Evolutionary conservation across 2,797 vertebrate genomes (phyloP), one percentile per base, ranked within the genome.

Genomic region (Lithobates pipiens): DNA sequence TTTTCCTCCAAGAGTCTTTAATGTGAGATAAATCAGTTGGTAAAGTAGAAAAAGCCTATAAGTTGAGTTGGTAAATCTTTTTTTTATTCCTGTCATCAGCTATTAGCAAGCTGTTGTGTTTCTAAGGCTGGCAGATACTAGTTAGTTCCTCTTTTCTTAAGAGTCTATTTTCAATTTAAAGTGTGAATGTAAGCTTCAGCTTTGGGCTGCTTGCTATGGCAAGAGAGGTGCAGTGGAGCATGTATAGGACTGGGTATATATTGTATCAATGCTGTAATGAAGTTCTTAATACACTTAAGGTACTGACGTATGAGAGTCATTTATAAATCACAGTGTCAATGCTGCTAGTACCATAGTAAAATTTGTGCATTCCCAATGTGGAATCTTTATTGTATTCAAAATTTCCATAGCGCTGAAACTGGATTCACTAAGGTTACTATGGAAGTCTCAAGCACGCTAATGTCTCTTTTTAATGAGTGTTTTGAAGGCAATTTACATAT

Each of bases 141-240:
- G 21, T 77, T 65, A 78, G 27, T n/a, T 25, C 27, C 25, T 21
- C 76, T 63, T 77, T 65, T 44, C 36, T 77, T 44, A 7, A 27
- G 39, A 3, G 25, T 32, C 57, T 7, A 39, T 68, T 69, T 46
- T 7, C 44, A 65, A 75, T 82, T 63, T 75, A 67, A 82, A 54
- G 80, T 82, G 80, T 65, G 57, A 82, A 46, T 82, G 25, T 23
- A 44, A 18, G 23, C 10, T 27, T 74, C 54, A 44, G n/a, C 69
- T 29, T 27, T n/a, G 29, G 23, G 71, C 50, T 74, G 50, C 44
- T 50, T 72, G 16, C n/a, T 39, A 34, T 34, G 23, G 11, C 8
- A 42, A 42, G 32, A n/a, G n/a, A 61, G 57, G 5, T 61, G 39
- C 50, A 63, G 10, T 27, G 10, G 39, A 16, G 50, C 3, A 21